These are phyloP conservation scores for Calameuta idolon DNA, from an alignment of 2,888 invertebrate species.

Conservation along the genomic window DNA sequence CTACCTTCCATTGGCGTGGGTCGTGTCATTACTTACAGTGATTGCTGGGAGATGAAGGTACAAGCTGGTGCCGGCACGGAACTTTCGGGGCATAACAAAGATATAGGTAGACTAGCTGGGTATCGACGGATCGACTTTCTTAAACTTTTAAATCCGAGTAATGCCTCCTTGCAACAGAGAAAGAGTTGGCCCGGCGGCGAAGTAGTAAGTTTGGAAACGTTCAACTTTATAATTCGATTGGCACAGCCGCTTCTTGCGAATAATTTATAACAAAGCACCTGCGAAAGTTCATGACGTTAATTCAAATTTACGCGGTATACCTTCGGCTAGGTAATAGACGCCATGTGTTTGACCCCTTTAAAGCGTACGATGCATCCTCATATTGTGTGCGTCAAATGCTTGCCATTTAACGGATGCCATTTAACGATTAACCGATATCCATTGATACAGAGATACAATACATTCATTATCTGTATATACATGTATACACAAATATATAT, in stretches of 20 bases:
- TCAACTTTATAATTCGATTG: conserved; percentile 64
- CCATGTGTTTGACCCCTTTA: not conserved
- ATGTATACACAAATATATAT: no score
- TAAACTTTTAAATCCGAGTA: conserved; percentile 59
- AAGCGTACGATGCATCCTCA: not conserved
- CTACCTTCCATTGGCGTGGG: not conserved
- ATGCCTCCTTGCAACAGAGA: conserved; percentile 44
- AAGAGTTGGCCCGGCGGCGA: conserved; percentile 31
- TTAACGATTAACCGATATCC: not conserved
- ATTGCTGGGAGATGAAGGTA: conserved; percentile 32
- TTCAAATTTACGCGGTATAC: conserved; percentile 52
- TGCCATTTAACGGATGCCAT: not conserved
- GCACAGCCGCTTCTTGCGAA: conserved; percentile 22
- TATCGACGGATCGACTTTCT: conserved; percentile 48
- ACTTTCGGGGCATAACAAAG: conserved; percentile 43
- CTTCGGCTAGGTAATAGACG: not conserved
- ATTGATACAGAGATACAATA: not conserved
- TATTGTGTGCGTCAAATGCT: not conserved
- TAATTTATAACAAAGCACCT: conserved; percentile 52
- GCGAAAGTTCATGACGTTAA: conserved; percentile 52
- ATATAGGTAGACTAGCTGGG: conserved; percentile 35
- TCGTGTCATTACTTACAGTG: conserved; percentile 44
- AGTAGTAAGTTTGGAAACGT: conserved; percentile 59
- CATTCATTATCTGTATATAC: not conserved
- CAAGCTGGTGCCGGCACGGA: conserved; percentile 20